Base-by-base conservation (phyloP, 2,888 invertebrate species). In the Thymelicus acteon region DNA sequence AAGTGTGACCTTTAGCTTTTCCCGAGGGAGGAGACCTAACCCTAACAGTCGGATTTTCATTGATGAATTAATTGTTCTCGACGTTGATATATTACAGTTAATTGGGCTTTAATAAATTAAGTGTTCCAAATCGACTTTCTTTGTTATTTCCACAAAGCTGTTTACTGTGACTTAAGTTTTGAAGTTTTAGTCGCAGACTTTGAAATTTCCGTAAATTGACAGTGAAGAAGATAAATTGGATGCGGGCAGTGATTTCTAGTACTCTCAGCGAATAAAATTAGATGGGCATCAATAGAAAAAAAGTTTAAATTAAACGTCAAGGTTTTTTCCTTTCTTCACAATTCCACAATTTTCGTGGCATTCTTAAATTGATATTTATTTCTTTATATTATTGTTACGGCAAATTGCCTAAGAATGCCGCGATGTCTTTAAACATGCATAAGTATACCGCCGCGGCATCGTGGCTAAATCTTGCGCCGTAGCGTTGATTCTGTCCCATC, bases 171-270 rank as follows among this genome's bases (percentile, higher is more conserved):
- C 39, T 19, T 39, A 39, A 40, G 49, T 31, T 15, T 52, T 54
- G 67, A 54, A 68, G 60, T 61, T 61, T 68, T 24, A 47, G 40
- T 68, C 52, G 52, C 54, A 15, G 52, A 48, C 52, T 19, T 52
- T 67, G 39, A 67, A 68, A 61, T 68, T 68, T 54, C 44, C 7
- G 24, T 60, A 61, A 67, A 61, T 61, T 68, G 67, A 68, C 67
- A 68, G 40, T 61, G 67, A 68, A 44, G 67, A 68, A 68, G 67
- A 68, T 68, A 68, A 61, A 68, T 68, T 54, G 52, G 54, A 68
- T 44, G 60, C 52, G 15, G 67, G 19, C 67, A 67, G 13, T 54
- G 67, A 61, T 60, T 61, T 54, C 67, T 54, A 60, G 67, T 60
- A 44, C 40, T 24, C 40, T 6, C 49, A 19, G 8, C 19, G 49